phyloP scores from a whole-genome alignment of 1,140 invertebrate species.

The Brachionus rubens region DNA sequence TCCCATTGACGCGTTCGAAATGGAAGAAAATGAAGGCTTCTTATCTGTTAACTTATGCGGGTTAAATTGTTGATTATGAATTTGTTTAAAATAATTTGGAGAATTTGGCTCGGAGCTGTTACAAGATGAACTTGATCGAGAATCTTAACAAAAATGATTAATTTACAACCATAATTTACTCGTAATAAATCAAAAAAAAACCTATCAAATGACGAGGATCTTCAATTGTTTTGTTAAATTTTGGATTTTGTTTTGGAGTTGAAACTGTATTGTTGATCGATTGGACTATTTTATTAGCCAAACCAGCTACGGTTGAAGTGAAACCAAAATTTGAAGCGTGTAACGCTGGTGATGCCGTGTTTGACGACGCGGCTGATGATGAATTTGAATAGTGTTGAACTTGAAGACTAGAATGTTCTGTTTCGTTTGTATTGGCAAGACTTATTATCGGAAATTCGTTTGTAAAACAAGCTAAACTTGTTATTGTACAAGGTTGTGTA shows the following conservation, averaged over 20 bases:
- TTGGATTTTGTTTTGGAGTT: neutral
- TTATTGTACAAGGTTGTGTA: neutral
- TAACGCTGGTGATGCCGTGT: conserved; percentile 13
- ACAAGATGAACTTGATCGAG: conserved; percentile 4
- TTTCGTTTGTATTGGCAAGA: neutral
- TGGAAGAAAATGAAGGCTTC: conserved; percentile 6
- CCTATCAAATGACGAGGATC: neutral
- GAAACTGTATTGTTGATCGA: conserved; percentile 5
- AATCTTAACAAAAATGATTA: neutral
- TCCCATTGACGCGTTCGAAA: conserved; percentile 10
- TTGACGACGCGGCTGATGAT: conserved; percentile 22
- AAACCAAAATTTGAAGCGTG: conserved; percentile 2
- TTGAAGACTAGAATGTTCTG: neutral
- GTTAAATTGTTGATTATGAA: conserved; percentile 8
- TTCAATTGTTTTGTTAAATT: neutral
- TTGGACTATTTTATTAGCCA: conserved; percentile 27
- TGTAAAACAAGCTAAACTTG: neutral
- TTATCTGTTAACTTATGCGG: conserved; percentile 4
- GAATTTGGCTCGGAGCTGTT: conserved; percentile 45
- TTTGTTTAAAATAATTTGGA: conserved; percentile 31
- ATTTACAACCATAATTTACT: neutral
- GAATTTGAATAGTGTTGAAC: neutral
- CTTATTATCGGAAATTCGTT: conserved; percentile 15
- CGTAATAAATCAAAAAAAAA: too few relatives aligned
- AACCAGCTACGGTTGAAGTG: neutral